phyloP scores from a whole-genome alignment of 2,888 invertebrate species.

The Sisyra terminalis region DNA sequence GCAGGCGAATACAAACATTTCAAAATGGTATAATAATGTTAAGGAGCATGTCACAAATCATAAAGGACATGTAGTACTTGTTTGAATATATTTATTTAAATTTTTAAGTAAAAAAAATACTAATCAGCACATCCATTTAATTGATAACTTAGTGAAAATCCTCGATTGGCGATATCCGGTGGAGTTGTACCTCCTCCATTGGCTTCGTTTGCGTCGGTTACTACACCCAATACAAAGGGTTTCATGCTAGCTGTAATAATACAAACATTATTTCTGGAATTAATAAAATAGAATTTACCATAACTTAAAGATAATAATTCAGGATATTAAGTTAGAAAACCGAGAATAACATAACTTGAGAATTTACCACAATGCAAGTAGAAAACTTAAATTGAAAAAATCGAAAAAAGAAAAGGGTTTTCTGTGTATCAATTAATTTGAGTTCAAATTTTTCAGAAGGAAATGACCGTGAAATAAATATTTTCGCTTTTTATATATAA shows the following conservation, averaged over 20 bases:
- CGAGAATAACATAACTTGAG: too few species aligned
- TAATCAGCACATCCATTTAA: constrained; percentile 39
- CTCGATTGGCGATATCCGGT: constrained; percentile 53
- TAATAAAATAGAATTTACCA: too few species aligned
- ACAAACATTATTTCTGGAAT: too few species aligned
- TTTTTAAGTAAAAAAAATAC: neutral
- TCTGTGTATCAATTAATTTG: too few species aligned
- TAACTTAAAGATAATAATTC: too few species aligned
- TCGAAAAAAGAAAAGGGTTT: too few species aligned
- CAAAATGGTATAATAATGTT: constrained; percentile 61
- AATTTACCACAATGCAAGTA: too few species aligned
- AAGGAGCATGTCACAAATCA: constrained; percentile 42
- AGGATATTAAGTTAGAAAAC: too few species aligned
- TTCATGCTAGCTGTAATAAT: constrained; percentile 37
- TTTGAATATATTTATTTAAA: neutral
- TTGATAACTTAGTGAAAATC: constrained; percentile 52
- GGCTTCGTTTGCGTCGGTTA: constrained; percentile 44
- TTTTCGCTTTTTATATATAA: neutral
- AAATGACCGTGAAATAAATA: too few species aligned
- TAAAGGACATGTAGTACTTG: constrained; percentile 26
- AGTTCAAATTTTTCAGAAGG: too few species aligned
- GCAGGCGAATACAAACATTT: constrained; percentile 53
- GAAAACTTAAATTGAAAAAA: too few species aligned
- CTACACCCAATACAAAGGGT: constrained; percentile 59
- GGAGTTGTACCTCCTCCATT: constrained; percentile 25